Evolutionary conservation across 2,113 vertebrate genomes (phyloP).

Genomic region (Anser brachyrhynchus): DNA sequence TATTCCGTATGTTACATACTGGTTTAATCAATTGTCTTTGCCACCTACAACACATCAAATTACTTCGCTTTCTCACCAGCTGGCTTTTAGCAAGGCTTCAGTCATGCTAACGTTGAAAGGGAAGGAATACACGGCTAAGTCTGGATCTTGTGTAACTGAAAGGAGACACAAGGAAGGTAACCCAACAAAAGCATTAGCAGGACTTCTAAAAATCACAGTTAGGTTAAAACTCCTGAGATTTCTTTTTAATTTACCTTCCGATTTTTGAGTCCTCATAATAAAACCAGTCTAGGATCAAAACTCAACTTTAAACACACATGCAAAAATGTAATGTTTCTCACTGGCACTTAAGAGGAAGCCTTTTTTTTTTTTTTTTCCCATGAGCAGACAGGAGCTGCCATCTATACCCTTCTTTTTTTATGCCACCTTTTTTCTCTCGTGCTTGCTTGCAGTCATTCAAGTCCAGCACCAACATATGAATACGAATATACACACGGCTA

Average conservation of each 20-base stretch:
- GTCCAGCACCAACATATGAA: background rate
- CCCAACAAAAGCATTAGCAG: background rate
- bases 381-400: background rate
- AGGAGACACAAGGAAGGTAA: background rate
- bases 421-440: background rate
- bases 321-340: background rate
- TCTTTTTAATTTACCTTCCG: background rate
- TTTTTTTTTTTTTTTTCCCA: background rate
- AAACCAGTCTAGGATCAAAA: background rate
- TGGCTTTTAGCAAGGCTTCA: background rate
- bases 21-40: background rate
- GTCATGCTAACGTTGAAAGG: background rate
- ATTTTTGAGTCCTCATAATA: background rate
- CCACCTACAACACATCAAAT: background rate
- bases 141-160: background rate
- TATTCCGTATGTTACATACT: background rate
- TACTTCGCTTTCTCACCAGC: background rate
- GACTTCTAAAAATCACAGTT: background rate
- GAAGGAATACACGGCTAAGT: background rate
- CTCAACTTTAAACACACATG: background rate
- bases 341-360: background rate
- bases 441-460: background rate
- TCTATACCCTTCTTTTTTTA: background rate
- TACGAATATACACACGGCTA: background rate
- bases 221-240: background rate